Percentiles rank a stretch among this genome's conserved stretches.
phyloP scores from a whole-genome alignment of 1,140 invertebrate species.

The Tetragnatha versicolor region DNA sequence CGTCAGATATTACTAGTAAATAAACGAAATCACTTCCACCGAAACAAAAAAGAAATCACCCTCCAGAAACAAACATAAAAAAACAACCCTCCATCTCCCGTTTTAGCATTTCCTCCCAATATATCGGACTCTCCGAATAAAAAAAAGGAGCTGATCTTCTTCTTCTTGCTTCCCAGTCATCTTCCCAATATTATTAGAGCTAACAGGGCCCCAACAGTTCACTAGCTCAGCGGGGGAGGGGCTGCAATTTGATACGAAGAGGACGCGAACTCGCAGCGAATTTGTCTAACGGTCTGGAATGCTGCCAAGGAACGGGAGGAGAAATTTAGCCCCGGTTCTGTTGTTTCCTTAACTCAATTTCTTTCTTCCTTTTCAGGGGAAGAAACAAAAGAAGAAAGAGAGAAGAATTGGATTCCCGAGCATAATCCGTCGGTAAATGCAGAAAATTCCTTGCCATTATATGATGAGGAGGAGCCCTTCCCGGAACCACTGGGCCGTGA shows the following conservation, averaged over 20 bases:
- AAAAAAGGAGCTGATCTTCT: no score
- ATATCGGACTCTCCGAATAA: no score
- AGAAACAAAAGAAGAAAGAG: constrained; percentile 18
- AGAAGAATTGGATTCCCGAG: constrained; percentile 11
- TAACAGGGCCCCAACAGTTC: neutral
- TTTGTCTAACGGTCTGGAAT: constrained; percentile 40
- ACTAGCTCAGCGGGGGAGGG: neutral
- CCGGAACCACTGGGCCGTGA: neutral
- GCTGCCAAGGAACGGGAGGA: constrained; percentile 26
- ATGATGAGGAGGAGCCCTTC: neutral
- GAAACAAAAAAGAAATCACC: no score
- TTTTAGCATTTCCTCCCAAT: no score
- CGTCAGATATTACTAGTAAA: no score
- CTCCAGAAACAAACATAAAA: no score
- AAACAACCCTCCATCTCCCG: no score
- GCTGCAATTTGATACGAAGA: constrained; percentile 33
- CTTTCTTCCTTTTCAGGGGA: neutral
- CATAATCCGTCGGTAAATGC: constrained; percentile 37
- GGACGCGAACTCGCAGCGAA: constrained; percentile 21
- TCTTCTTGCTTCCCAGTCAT: no score
- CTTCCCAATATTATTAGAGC: neutral
- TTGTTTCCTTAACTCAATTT: constrained; percentile 48
- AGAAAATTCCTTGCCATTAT: constrained; percentile 25
- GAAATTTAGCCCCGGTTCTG: constrained; percentile 31
- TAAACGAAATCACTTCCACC: no score